Conservation (phyloP, 2,797 vertebrate genomes). For the Nothura maculosa region DNA sequence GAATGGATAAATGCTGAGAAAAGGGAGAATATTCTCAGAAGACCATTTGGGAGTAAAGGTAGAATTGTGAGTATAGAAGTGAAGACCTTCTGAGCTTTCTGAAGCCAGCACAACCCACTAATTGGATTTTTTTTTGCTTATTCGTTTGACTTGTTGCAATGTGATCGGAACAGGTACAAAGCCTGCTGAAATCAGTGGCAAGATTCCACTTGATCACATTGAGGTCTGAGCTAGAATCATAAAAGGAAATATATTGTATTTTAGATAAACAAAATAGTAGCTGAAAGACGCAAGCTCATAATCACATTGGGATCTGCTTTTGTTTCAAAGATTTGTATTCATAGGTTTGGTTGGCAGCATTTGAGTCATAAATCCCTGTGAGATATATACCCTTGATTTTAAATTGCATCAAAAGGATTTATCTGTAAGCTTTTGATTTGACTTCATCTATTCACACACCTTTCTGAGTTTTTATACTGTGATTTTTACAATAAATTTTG, state of each 20-base stretch:
- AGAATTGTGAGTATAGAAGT: background rate
- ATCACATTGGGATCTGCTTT: background rate
- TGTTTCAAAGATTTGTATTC: background rate
- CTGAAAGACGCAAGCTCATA: background rate
- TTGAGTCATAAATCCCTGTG: background rate
- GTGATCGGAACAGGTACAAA: background rate
- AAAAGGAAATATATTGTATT: background rate
- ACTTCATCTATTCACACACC: background rate
- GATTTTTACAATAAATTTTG: constrained; percentile 1
- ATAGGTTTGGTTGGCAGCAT: background rate
- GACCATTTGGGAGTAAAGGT: background rate
- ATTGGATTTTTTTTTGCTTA: background rate
- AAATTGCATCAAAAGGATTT: background rate
- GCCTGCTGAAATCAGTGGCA: background rate
- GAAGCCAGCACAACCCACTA: background rate
- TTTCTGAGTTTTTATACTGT: background rate
- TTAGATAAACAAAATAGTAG: background rate
- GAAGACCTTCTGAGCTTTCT: background rate
- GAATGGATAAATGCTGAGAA: background rate
- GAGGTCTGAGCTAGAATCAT: background rate
- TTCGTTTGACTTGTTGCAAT: background rate
- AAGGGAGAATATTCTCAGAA: background rate
- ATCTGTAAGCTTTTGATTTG: constrained; percentile 7
- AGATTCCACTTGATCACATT: background rate
- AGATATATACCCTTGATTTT: background rate